phyloP scores from a whole-genome alignment of 2,797 vertebrate genomes.

The Simalia tracyae region DNA sequence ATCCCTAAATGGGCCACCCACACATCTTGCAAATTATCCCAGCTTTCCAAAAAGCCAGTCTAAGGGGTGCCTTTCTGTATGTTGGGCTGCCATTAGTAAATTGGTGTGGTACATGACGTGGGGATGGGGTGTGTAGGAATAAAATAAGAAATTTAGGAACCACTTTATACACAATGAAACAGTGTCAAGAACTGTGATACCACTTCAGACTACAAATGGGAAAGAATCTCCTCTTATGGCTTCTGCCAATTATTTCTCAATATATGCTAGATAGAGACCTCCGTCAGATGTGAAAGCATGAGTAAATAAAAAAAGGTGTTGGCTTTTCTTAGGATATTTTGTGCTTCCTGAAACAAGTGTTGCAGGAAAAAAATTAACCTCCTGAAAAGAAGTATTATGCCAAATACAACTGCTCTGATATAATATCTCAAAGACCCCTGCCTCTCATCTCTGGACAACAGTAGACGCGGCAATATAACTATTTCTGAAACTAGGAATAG shows the following conservation, averaged over 20 bases:
- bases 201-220: background rate
- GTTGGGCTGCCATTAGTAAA: slow-evolving; percentile 17
- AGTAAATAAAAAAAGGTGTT: background rate
- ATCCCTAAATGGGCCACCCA: slow-evolving; percentile 24
- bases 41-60: slow-evolving; percentile 35
- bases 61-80: background rate
- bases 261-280: background rate
- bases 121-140: background rate
- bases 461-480: background rate
- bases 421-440: background rate
- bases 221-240: background rate
- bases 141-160: background rate
- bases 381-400: background rate
- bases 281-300: background rate
- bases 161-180: background rate
- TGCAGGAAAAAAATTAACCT: background rate
- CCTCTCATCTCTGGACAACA: background rate
- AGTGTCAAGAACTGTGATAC: background rate
- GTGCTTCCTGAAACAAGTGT: background rate
- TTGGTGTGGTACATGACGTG: background rate
- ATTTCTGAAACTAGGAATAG: background rate
- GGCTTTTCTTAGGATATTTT: background rate
- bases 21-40: slow-evolving; percentile 21
- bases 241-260: background rate
- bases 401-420: background rate